Base-by-base conservation (phyloP, 2,888 invertebrate species). In the Melipona beecheii region DNA sequence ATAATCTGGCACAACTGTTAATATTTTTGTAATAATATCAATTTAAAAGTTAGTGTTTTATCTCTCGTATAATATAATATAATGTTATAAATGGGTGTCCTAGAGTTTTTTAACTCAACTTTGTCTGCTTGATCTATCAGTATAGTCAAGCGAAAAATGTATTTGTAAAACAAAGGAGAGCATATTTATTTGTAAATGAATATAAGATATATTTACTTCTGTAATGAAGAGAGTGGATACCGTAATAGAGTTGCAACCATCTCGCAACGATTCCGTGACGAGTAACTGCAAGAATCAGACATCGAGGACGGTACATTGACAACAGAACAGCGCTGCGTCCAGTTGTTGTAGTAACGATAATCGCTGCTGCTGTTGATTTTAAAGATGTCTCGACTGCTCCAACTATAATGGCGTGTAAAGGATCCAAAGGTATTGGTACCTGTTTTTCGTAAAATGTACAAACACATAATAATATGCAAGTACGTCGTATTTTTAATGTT, bases 331-430 rank as follows among this genome's bases (percentile, higher is more conserved):
- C 97, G 0, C 97, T 96, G 87, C 95, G 94, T 0, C 96, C 96
- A 0, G 95, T 95, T 0, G 96, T 96, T 4, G 97, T 97, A 68
- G 97, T 95, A 5, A 96, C 96, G 31, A 97, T 94, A 58, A 97
- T 97, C 2, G 96, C 97, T 0, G 96, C 95, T 0, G 97, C 97
- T 86, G 96, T 95, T 72, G 96, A 95, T 84, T 97, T 96, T 87
- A 97, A 95, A 0, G 98, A 96, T 6, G 97, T 96, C 84, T 97
- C 95, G 0, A 97, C 97, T 13, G 97, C 97, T 0, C 97, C 96
- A 73, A 98, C 95, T 19, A 97, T 97, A 11, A 97, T 95, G 0
- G 97, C 96, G 72, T 97, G 96, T 0, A 96, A 95, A 87, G 97
- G 96, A 90, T 97, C 97, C 31, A 96, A 96, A 4, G 96, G 96